These are phyloP conservation scores for Penelope pileata DNA, from an alignment of 2,113 vertebrate genomes.

Conservation along the genomic window DNA sequence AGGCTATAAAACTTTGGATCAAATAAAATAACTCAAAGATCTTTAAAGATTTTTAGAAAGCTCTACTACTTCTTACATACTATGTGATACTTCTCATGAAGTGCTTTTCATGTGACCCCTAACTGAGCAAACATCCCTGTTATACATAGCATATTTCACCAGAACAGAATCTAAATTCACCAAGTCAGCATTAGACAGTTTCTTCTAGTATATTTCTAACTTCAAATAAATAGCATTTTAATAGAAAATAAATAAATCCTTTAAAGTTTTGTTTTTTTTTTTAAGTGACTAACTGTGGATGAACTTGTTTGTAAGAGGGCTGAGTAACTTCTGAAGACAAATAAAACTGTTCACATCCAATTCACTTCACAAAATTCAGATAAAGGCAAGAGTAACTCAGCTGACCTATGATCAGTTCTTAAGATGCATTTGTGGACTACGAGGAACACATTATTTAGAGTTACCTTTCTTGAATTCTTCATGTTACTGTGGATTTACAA, in stretches of 20 bases:
- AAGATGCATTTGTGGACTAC: background rate
- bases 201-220: no score
- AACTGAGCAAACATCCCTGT: background rate
- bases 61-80: background rate
- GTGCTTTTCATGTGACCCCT: background rate
- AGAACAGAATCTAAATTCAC: background rate
- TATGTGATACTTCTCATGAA: background rate
- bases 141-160: background rate
- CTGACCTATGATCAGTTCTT: background rate
- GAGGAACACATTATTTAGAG: background rate
- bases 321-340: no score
- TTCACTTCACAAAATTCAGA: no score
- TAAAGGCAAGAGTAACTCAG: no score
- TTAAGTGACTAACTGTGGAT: no score
- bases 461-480: background rate
- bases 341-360: no score
- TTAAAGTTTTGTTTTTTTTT: no score
- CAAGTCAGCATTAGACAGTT: background rate
- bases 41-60: background rate
- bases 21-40: background rate
- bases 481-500: background rate
- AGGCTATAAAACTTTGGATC: background rate
- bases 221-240: no score
- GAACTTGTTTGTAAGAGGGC: no score
- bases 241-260: no score